phyloP scores from a whole-genome alignment of 2,888 invertebrate species.

The Willowsia nigromaculata region DNA sequence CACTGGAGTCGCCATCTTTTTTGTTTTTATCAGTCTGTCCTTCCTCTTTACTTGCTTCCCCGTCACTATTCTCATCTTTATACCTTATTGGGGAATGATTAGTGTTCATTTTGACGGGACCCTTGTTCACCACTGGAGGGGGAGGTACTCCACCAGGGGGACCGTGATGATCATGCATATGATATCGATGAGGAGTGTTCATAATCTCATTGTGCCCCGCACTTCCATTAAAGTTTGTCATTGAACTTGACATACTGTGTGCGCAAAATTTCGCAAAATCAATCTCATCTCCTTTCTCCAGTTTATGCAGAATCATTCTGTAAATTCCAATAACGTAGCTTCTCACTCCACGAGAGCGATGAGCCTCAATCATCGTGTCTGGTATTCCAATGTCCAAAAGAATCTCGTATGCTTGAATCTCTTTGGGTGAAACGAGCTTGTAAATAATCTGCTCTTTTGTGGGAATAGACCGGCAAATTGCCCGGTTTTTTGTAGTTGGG shows the following conservation, averaged over 20 bases:
- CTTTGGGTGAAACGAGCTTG: slow-evolving; percentile 78
- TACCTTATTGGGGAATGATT: slow-evolving; percentile 42
- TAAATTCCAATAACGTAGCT: slow-evolving; percentile 87
- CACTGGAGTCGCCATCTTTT: neutral
- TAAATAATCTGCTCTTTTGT: slow-evolving; percentile 69
- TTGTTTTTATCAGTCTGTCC: neutral
- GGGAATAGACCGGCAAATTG: slow-evolving; percentile 69
- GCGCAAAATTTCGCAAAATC: slow-evolving; percentile 60
- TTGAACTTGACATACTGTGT: slow-evolving; percentile 11
- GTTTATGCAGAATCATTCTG: slow-evolving; percentile 84
- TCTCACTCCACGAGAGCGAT: slow-evolving; percentile 83
- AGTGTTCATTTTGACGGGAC: slow-evolving; percentile 47
- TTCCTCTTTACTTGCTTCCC: neutral
- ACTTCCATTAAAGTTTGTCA: slow-evolving; percentile 35
- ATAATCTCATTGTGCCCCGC: slow-evolving; percentile 27
- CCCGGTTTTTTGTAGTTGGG: slow-evolving; percentile 58
- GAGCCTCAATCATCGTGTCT: slow-evolving; percentile 83
- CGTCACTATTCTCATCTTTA: slow-evolving; percentile 5
- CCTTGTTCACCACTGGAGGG: neutral
- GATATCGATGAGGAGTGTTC: neutral
- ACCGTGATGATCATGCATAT: neutral
- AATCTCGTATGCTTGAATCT: slow-evolving; percentile 82
- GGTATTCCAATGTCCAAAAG: slow-evolving; percentile 84
- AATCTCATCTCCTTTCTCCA: slow-evolving; percentile 69
- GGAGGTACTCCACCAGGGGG: neutral